Base-by-base conservation (phyloP, 2,797 vertebrate genomes). In the Poecilia picta region DNA sequence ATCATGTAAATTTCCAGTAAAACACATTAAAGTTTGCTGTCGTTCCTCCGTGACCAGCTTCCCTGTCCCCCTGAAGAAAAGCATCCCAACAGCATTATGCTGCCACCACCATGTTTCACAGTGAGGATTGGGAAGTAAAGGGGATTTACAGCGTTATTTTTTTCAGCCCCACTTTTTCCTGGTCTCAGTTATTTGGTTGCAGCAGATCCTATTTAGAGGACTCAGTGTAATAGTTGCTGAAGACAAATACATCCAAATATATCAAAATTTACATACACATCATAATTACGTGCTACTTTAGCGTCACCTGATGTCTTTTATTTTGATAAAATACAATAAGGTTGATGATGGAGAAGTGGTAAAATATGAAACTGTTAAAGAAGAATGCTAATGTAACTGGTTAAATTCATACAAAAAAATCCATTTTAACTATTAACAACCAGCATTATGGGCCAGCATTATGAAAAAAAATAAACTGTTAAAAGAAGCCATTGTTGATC, bases 401-500 rank as follows among this genome's bases (percentile, higher is more conserved):
- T 66, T 16, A 68, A 39, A 23, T 64, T 20, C 31, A 64, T 5
- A 39, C 36, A 36, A 62, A 31, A 31, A 31, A 62, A 62, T 8
- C 28, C 5, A 16, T 36, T 10, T 8, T 18, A 10, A 10, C 62
- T 36, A 10, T 36, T 64, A 10, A 20, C 5, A 20, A 18, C 20
- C 8, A 64, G 6, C 31, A 23, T 1, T 8, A 18, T 64, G 33
- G 31, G 15, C 1, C 25, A 57, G 12, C 11, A 6, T 62, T 62
- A 33, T n/a, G 74, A 47, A 23, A 86, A 74, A 72, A 72, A 39
- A 82, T 86, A 45, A 85, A 51, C 82, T 77, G 76, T 76, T 76
- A 74, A 82, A 83, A 83, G 82, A 85, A 87, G 55, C 77, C 47
- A 85, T 73, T 62, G 33, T 68, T 88, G 79, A 88, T 74, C 70